Evolutionary conservation across 1,140 invertebrate species (phyloP).

Genomic region (Planococcus citri): DNA sequence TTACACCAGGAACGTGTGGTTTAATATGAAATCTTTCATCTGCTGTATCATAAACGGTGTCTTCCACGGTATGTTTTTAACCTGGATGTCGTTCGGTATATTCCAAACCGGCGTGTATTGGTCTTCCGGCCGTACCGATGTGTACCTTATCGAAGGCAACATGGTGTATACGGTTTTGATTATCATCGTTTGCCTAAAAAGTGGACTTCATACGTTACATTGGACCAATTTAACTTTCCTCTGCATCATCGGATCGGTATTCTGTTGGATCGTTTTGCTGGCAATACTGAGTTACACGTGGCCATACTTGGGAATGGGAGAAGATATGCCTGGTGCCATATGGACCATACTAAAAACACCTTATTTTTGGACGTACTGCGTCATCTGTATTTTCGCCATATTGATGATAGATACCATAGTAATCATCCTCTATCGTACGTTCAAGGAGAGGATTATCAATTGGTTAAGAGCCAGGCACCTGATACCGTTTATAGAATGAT

Average conservation of each 20-base stretch:
- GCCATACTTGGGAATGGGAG: background rate
- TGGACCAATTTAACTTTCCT: constrained; percentile 13
- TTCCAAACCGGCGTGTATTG: constrained; percentile 8
- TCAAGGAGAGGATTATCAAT: background rate
- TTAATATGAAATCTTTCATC: constrained; percentile 16
- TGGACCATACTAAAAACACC: background rate
- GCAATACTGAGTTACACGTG: background rate
- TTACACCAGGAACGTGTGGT: constrained; percentile 38
- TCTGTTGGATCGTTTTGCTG: background rate
- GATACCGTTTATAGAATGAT: no score
- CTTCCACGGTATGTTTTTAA: constrained; percentile 1
- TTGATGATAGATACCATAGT: background rate
- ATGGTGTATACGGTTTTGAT: constrained; percentile 13
- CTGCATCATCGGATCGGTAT: background rate
- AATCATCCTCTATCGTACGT: background rate
- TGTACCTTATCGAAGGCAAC: constrained; percentile 15
- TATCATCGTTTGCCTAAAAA: constrained; percentile 17
- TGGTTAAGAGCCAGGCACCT: background rate
- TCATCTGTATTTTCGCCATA: background rate
- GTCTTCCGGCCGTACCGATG: background rate
- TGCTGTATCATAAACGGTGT: background rate
- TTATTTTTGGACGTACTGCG: background rate
- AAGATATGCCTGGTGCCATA: background rate
- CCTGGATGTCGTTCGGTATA: background rate
- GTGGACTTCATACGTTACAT: constrained; percentile 8